Percentiles rank a stretch among this genome's conserved stretches.
Conservation (phyloP, 53 echinoderm and acorn worm species). For the Paracentrotus lividus region DNA sequence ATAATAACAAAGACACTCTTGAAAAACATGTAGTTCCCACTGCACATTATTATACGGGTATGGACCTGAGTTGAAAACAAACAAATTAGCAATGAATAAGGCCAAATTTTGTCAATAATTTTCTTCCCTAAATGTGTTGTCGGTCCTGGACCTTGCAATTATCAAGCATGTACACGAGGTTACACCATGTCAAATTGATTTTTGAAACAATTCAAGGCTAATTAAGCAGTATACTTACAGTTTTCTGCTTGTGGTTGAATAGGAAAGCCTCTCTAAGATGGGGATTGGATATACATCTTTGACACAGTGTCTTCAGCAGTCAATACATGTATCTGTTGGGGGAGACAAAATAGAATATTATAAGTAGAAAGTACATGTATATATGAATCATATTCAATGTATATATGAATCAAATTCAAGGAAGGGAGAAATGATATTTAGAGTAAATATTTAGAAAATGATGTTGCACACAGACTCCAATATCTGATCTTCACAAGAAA, state of each 20-base stretch:
- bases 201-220: not conserved
- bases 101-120: not conserved
- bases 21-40: no score
- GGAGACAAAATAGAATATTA: not conserved
- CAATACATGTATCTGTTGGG: constrained; percentile 4
- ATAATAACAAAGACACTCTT: no score
- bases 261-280: not conserved
- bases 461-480: no score
- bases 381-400: not conserved
- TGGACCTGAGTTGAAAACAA: no score
- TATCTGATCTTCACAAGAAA: no score
- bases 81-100: no score
- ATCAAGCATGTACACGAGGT: not conserved
- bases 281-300: not conserved
- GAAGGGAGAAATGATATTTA: not conserved
- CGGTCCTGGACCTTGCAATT: not conserved
- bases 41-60: no score
- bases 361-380: not conserved
- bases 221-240: constrained; percentile 7
- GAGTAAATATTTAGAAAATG: not conserved
- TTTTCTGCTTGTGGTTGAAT: not conserved
- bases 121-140: not conserved
- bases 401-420: not conserved
- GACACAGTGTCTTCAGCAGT: not conserved
- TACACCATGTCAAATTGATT: not conserved